A percentile compares a stretch with the other conserved stretches of the same genome.
Conservation (phyloP, 2,113 vertebrate genomes). For the Melanerpes formicivorus region DNA sequence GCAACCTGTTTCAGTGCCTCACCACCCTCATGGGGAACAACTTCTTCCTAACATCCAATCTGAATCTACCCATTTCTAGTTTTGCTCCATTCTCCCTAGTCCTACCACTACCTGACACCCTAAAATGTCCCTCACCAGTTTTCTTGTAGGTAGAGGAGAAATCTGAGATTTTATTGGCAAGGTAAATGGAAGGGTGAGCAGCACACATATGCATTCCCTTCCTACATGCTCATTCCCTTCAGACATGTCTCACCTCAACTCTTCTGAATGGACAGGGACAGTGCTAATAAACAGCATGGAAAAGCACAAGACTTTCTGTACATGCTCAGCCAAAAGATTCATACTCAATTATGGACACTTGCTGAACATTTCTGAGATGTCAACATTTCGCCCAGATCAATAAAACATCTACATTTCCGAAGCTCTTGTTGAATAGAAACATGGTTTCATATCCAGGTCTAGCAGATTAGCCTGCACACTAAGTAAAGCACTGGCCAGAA, state of each 20-base stretch:
- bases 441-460: conserved; percentile 23
- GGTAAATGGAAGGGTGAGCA: not conserved
- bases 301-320: not conserved
- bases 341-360: not conserved
- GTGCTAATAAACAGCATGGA: not conserved
- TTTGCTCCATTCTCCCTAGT: too few species aligned
- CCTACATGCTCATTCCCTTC: not conserved
- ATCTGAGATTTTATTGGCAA: not conserved
- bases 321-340: not conserved
- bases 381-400: not conserved
- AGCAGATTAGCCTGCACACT: not conserved
- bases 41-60: too few species aligned
- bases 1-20: too few species aligned
- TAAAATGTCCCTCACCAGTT: too few species aligned
- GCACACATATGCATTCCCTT: not conserved
- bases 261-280: not conserved
- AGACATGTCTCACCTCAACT: not conserved
- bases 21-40: too few species aligned
- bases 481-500: not conserved
- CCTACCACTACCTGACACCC: too few species aligned
- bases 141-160: not conserved
- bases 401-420: conserved; percentile 31
- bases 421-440: not conserved
- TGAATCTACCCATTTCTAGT: too few species aligned
- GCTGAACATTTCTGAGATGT: not conserved